Base-by-base conservation (phyloP, 2,888 invertebrate genomes). In the Reticulitermes lucifugus region DNA sequence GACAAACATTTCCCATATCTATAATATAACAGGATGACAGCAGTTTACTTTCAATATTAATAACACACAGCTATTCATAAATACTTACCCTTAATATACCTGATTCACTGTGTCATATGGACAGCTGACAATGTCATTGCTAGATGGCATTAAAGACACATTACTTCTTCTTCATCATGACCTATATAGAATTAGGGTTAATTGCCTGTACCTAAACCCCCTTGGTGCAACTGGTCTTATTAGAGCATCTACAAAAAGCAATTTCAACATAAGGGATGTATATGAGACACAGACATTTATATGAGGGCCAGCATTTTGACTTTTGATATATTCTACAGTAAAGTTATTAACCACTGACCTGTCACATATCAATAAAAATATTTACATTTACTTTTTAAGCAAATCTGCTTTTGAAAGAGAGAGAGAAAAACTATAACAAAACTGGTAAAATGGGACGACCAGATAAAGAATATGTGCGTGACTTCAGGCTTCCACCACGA, bases 1-100 rank as follows among this genome's bases (percentile, higher is more conserved):
- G 77, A n/a, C 77, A 77, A 77, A 46, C 46, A 43, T 46, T 77
- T 73, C 77, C 77, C 51, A 7, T 77, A 4, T 41, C 77, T 77
- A 77, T 22, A 46, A n/a, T 46, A 65, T n/a, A 21, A 4, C 25
- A 71, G 18, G 18, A 12, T 46, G 3, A 77, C 18, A 35, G 77
- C 41, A 77, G 77, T 43, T 77, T 10, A 73, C 21, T 10, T 41
- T 73, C 41, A 73, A 18, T 35, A 73, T 29, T 25, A 70, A 12
- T 73, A 73, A 73, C 18, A 14, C 21, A 41, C 43, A 22, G 51
- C 12, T 41, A 43, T 41, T 77, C 77, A 77, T 25, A 77, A 41
- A 77, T 77, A 41, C 12, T 46, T 46, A 77, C 41, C 46, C 46
- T 77, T 46, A 77, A 77, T 77, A 77, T 14, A 73, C 41, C 21